Evolutionary conservation across 2,888 invertebrate species (phyloP).

Genomic region (Auanema freiburgensis): DNA sequence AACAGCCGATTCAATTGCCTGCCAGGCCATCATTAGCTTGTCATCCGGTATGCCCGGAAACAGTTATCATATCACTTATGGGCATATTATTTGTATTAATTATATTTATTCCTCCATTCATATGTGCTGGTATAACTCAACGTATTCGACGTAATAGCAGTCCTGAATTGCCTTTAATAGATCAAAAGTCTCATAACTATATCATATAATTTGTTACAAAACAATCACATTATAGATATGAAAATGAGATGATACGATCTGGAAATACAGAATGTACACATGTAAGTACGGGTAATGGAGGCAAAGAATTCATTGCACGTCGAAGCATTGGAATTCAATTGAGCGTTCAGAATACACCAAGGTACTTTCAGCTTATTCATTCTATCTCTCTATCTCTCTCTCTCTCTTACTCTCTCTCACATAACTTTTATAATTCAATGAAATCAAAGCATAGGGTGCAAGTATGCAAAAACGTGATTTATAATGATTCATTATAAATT

Average conservation of each 20-base stretch:
- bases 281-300: conserved; percentile 26
- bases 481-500: no score
- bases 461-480: no score
- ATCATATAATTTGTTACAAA: not conserved
- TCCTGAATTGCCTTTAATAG: conserved; percentile 41
- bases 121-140: conserved; percentile 42
- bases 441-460: no score
- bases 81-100: conserved; percentile 40
- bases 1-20: conserved; percentile 16
- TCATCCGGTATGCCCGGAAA: conserved; percentile 43
- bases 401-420: no score
- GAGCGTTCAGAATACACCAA: conserved; percentile 54
- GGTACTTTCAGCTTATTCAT: conserved; percentile 20
- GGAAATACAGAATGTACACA: conserved; percentile 59
- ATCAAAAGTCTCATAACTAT: conserved; percentile 34
- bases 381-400: no score
- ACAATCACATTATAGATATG: conserved; percentile 32
- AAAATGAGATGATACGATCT: conserved; percentile 56
- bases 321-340: conserved; percentile 59
- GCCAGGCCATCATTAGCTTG: conserved; percentile 20
- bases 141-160: conserved; percentile 30
- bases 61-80: conserved; percentile 34
- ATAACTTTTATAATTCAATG: no score
- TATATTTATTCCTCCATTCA: conserved; percentile 44
- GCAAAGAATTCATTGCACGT: conserved; percentile 31